Evolutionary conservation across 2,113 vertebrate genomes (phyloP), one percentile per base, ranked within the genome.

Genomic region (Mesoclemmys tuberculata): DNA sequence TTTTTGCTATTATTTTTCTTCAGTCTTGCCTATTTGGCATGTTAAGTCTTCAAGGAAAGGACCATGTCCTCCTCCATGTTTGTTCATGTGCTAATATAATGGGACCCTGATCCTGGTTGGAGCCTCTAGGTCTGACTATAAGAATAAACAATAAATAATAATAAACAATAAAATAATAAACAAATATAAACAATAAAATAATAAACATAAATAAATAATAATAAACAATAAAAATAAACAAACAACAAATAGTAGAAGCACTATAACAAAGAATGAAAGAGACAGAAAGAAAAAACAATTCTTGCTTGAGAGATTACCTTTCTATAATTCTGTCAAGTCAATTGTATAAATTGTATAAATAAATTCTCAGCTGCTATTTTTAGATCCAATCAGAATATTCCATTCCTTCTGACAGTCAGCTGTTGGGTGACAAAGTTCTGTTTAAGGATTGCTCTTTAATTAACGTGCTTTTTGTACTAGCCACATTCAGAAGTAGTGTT

Each of bases 221-320:
- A n/a, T n/a, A n/a, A n/a, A n/a, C n/a, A n/a, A 44, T 55, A 31
- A 87, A n/a, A 88, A 89, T 89, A 93, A 94, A 48, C 2, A 90
- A 71, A n/a, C 31, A 46, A 85, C 85, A 84, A 90, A 29, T 56
- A 84, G 12, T 3, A 55, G 92, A 92, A 87, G 16, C 2, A 71
- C 11, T 5, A 88, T 92, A 87, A 18, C 88, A 85, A 84, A n/a
- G 54, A 89, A 51, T 46, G 80, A 13, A 61, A 6, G 18, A 35
- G 3, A 77, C 31, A 44, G 35, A 61, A 8, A 93, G 91, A 82
- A 82, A 92, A 96, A 95, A 48, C 10, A 90, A n/a, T 41, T 55
- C 55, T 93, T 93, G 83, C 82, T 97, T 80, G 38, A 90, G 86
- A 90, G 71, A 93, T 90, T 93, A 94, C 19, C 19, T 84, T 94